phyloP scores from a whole-genome alignment of 2,113 vertebrate species.

The Rana temporaria region DNA sequence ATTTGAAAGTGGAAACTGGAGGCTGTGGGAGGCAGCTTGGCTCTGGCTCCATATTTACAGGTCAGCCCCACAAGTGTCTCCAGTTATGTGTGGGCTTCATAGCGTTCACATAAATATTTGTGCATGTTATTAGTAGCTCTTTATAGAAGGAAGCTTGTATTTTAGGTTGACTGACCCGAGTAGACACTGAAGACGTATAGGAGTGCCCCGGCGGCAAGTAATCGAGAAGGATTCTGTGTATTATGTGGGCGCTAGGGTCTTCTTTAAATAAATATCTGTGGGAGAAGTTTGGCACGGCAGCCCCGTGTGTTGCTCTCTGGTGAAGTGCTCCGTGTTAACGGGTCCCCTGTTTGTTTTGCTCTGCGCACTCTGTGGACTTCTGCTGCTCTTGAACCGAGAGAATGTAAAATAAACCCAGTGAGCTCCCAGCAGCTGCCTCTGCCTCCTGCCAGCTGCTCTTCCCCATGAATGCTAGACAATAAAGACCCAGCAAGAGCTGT shows the following conservation, averaged over 20 bases:
- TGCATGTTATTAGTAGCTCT: too few relatives aligned
- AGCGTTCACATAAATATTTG: too few relatives aligned
- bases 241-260: constrained; percentile 65
- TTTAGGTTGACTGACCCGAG: too few relatives aligned
- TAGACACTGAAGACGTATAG: too few relatives aligned
- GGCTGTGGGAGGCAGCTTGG: too few relatives aligned
- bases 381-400: constrained; percentile 66
- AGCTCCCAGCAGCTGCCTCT: constrained; percentile 51
- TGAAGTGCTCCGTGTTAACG: constrained; percentile 73
- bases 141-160: too few relatives aligned
- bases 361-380: constrained; percentile 55
- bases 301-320: constrained; percentile 59
- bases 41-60: too few relatives aligned
- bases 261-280: constrained; percentile 75
- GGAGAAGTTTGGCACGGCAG: constrained; percentile 65
- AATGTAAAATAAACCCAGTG: constrained; percentile 72
- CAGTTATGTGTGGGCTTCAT: too few relatives aligned
- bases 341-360: constrained; percentile 73
- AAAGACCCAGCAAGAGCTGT: neutral
- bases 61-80: too few relatives aligned
- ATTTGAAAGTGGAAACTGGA: too few relatives aligned
- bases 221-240: constrained; percentile 59
- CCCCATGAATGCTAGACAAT: constrained; percentile 9
- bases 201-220: neutral
- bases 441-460: constrained; percentile 57